Evolutionary conservation across 2,888 invertebrate genomes (phyloP), one percentile per base, ranked within the genome.

Genomic region (Resseliella maxima): DNA sequence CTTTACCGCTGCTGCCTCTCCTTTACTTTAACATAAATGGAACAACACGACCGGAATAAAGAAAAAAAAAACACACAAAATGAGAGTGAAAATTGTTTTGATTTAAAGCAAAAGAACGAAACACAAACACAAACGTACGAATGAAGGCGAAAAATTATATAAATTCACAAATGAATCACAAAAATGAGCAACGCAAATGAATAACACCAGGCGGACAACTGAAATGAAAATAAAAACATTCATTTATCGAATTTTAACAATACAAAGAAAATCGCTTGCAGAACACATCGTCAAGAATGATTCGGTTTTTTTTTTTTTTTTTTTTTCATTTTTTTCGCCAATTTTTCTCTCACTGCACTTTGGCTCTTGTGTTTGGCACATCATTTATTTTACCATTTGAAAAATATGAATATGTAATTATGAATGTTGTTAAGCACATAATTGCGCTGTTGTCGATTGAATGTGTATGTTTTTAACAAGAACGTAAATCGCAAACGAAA

Each of bases 391-490:
- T 59, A 24, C 59, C 1, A 59, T 24, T 59, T n/a, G 24, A n/a
- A n/a, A n/a, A 15, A 35, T 72, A 86, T 86, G 86, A 86, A 86
- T 86, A 86, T 86, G 86, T 36, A 86, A 86, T 86, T 86, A 86
- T 54, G 86, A n/a, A 54, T 86, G 59, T 86, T 86, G 86, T 86
- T 86, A 86, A 86, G 86, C 86, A 86, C 86, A 86, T 86, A 86
- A 86, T 86, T 86, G 86, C 86, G 86, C n/a, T 86, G 86, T 86
- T 86, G 27, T 83, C 83, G 83, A 83, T 83, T 41, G 41, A 36
- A 41, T 41, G 18, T 24, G 38, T 72, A 35, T 72, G 31, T 18
- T 35, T 72, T 31, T 35, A 72, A 83, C n/a, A 83, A 83, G 24
- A 83, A 0, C 21, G n/a, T 1, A 2, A 41, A n/a, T 10, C 10